Evolutionary conservation across 2,113 vertebrate species (phyloP).

Genomic region (Pseudopodoces humilis): DNA sequence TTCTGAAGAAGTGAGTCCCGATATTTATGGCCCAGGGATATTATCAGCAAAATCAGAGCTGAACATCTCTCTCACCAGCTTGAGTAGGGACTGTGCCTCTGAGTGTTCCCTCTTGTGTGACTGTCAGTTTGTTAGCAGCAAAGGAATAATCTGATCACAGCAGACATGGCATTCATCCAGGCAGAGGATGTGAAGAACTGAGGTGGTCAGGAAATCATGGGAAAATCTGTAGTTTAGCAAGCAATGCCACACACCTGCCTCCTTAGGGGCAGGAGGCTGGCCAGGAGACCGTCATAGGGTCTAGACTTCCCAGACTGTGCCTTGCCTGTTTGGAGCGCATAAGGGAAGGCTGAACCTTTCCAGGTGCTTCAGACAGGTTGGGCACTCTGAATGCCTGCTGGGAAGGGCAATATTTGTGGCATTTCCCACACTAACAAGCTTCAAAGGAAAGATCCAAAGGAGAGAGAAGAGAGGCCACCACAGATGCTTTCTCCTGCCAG

Average conservation of each 20-base stretch:
- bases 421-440: background rate
- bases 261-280: background rate
- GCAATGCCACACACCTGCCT: background rate
- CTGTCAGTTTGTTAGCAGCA: background rate
- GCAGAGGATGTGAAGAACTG: background rate
- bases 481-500: accelerated
- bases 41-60: background rate
- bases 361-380: background rate
- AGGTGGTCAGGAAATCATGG: background rate
- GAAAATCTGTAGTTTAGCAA: background rate
- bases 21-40: background rate
- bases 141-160: background rate
- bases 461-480: background rate
- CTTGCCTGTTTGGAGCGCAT: background rate
- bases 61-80: background rate
- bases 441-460: background rate
- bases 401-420: background rate
- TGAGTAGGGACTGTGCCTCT: background rate
- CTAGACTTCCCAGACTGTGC: background rate
- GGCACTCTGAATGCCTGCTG: background rate
- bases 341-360: background rate
- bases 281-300: accelerated
- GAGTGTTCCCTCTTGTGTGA: background rate
- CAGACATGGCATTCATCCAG: background rate
- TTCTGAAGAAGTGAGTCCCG: background rate